Percentiles rank a stretch among this genome's conserved stretches.
phyloP scores from a whole-genome alignment of 2,797 vertebrate genomes.

The Crenuchus spilurus region DNA sequence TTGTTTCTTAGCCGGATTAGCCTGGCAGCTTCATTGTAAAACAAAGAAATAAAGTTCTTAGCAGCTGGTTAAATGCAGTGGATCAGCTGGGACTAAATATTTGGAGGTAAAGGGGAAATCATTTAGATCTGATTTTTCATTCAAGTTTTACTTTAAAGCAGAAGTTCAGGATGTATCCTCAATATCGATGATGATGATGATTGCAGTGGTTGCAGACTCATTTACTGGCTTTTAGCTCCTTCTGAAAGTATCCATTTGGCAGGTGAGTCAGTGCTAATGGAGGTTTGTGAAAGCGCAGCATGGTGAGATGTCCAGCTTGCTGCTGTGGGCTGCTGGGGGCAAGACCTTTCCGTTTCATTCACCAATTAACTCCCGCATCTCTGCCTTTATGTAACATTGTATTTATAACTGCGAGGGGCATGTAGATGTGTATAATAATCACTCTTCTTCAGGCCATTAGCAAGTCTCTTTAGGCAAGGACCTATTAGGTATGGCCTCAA shows the following conservation, averaged over 20 bases:
- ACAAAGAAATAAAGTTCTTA: too few species aligned
- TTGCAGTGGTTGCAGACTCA: too few species aligned
- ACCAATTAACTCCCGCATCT: not conserved
- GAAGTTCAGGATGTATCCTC: too few species aligned
- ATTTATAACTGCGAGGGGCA: not conserved
- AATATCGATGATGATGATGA: not conserved
- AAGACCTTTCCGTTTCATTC: not conserved
- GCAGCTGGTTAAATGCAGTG: too few species aligned
- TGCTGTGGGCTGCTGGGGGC: not conserved
- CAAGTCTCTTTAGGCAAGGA: not conserved
- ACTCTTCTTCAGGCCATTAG: not conserved
- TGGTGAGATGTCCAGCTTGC: not conserved
- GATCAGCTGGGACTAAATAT: too few species aligned
- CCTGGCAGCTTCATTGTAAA: too few species aligned
- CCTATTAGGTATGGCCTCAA: not conserved
- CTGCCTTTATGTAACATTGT: not conserved
- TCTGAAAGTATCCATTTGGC: not conserved
- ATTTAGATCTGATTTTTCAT: too few species aligned
- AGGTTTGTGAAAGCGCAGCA: not conserved
- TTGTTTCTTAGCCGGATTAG: too few species aligned
- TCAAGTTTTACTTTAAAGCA: not conserved
- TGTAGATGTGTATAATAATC: not conserved
- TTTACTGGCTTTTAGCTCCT: not conserved
- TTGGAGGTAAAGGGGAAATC: too few species aligned
- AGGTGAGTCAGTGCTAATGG: conserved; percentile 17